A percentile compares a stretch with the other conserved stretches of the same genome.
phyloP scores from a whole-genome alignment of 1,140 invertebrate species.

The Procambarus virginalis region DNA sequence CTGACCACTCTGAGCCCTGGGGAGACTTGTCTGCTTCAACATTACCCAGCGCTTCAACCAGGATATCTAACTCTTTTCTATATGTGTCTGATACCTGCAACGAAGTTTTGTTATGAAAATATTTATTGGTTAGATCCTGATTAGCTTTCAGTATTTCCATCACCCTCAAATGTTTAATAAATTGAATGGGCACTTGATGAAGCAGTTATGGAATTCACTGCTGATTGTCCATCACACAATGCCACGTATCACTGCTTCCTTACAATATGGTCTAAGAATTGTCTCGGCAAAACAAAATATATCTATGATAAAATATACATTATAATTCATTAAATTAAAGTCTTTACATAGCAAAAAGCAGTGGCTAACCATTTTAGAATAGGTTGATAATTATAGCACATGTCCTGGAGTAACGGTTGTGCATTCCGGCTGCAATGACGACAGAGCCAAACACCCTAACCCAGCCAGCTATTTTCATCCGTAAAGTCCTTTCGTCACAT shows the following conservation, averaged over 20 bases:
- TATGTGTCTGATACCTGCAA: neutral
- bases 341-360: no score
- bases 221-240: no score
- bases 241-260: no score
- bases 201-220: no score
- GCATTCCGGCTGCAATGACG: constrained; percentile 41
- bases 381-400: neutral
- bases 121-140: neutral
- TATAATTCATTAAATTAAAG: no score
- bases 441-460: constrained; percentile 8
- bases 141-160: no score
- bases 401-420: constrained; percentile 9
- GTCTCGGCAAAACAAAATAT: no score
- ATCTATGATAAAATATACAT: no score
- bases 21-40: neutral
- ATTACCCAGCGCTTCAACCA: constrained; percentile 17
- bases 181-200: no score
- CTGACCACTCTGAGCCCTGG: constrained; percentile 26
- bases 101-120: neutral
- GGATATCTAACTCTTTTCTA: constrained; percentile 16
- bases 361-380: neutral
- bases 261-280: no score
- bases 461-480: constrained; percentile 32
- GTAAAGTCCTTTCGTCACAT: constrained; percentile 10
- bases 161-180: no score